A percentile compares a stretch with the other conserved stretches of the same genome.
phyloP scores from a whole-genome alignment of 2,888 invertebrate species.

The Amaurobius ferox region DNA sequence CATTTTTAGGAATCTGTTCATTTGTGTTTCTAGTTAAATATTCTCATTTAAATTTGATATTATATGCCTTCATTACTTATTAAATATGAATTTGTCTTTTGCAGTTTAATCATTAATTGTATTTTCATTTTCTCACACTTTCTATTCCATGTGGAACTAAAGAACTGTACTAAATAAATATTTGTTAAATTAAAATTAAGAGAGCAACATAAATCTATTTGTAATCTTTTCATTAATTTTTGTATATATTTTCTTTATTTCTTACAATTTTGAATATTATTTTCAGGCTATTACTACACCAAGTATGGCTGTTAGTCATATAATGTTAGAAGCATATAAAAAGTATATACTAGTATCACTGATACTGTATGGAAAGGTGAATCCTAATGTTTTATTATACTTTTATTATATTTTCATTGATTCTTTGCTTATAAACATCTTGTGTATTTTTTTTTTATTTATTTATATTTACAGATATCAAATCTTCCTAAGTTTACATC shows the following conservation, averaged over 20 bases:
- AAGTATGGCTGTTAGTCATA: constrained; percentile 94
- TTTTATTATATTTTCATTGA: constrained; percentile 29
- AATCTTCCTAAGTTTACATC: constrained; percentile 93
- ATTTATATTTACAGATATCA: constrained; percentile 78
- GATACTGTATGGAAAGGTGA: constrained; percentile 92
- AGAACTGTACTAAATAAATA: too few relatives aligned
- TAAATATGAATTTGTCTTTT: too few relatives aligned
- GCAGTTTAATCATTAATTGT: too few relatives aligned
- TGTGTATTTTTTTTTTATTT: background rate
- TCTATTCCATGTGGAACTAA: too few relatives aligned
- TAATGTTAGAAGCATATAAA: constrained; percentile 98
- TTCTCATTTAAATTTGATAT: too few relatives aligned
- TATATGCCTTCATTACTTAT: too few relatives aligned
- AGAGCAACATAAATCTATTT: too few relatives aligned
- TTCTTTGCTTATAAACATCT: background rate
- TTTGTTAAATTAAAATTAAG: too few relatives aligned
- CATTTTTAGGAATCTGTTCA: too few relatives aligned
- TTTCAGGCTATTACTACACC: constrained; percentile 91
- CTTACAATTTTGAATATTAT: constrained; percentile 14
- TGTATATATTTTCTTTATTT: background rate
- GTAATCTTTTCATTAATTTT: too few relatives aligned
- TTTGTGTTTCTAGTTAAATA: too few relatives aligned
- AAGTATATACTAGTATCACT: constrained; percentile 95
- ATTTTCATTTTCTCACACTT: too few relatives aligned
- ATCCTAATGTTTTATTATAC: background rate